Evolutionary conservation across 2,113 vertebrate genomes (phyloP).

Genomic region (Electrona antarctica): DNA sequence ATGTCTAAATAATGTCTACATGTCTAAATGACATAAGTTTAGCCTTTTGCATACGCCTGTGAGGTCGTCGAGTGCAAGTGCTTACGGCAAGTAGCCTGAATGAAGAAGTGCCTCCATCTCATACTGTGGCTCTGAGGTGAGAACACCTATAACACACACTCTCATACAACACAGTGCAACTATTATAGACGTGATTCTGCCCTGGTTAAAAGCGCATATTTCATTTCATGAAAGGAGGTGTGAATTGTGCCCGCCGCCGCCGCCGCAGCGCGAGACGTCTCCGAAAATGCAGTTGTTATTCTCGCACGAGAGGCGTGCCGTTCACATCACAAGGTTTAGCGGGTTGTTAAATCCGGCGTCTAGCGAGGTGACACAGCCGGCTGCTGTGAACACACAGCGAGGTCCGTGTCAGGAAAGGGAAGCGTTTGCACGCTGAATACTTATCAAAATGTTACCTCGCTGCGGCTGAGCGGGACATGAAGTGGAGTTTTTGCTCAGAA

Average conservation of each 20-base stretch:
- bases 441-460: conserved; percentile 67
- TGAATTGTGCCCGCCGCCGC: conserved; percentile 21
- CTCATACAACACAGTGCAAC: too few relatives aligned
- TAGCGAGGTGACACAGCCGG: conserved; percentile 60
- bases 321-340: conserved; percentile 61
- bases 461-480: conserved; percentile 55
- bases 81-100: too few relatives aligned
- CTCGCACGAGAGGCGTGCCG: conserved; percentile 55
- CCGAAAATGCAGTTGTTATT: conserved; percentile 63
- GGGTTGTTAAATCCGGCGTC: conserved; percentile 67
- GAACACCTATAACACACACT: too few relatives aligned
- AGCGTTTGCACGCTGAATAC: conserved; percentile 66
- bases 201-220: conserved; percentile 44
- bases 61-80: too few relatives aligned
- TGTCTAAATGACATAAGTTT: too few relatives aligned
- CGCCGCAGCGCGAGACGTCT: conserved; percentile 54
- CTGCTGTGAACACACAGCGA: conserved; percentile 63
- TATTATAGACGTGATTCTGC: not conserved
- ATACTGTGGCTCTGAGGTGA: too few relatives aligned
- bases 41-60: too few relatives aligned
- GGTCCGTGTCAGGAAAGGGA: conserved; percentile 52
- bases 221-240: conserved; percentile 42
- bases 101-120: too few relatives aligned
- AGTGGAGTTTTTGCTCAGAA: conserved; percentile 29
- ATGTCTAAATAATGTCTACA: too few relatives aligned